These are phyloP conservation scores for Eublepharis macularius DNA, from an alignment of 2,113 vertebrate species.

Conservation along the genomic window DNA sequence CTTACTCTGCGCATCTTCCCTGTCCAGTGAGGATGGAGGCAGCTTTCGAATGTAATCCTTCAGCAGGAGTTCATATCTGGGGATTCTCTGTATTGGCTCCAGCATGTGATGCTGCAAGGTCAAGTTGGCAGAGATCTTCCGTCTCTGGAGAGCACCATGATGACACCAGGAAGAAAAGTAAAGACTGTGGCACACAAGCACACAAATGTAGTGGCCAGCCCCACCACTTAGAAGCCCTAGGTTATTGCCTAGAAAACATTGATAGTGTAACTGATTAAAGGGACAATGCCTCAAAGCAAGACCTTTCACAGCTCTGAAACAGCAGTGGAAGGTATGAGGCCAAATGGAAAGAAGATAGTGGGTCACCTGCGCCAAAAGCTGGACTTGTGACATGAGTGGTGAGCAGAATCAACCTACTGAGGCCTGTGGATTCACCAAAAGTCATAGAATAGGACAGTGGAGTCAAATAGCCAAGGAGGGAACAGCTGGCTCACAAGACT, in stretches of 20 bases:
- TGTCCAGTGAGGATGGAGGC: slow-evolving; percentile 75
- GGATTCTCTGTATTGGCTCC: slow-evolving; percentile 91
- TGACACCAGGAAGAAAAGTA: background rate
- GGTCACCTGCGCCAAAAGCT: too few species aligned
- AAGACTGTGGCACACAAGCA: background rate
- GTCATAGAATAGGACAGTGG: background rate
- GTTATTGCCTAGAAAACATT: background rate
- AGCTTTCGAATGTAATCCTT: slow-evolving; percentile 87
- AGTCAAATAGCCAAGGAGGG: background rate
- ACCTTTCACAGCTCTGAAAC: background rate
- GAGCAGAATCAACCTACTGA: background rate
- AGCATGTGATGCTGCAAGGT: slow-evolving; percentile 83
- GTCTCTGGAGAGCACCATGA: slow-evolving; percentile 68
- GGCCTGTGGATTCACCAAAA: background rate
- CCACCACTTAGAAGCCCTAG: background rate
- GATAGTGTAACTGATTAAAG: background rate
- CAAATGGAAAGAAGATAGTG: background rate
- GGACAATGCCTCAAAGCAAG: background rate
- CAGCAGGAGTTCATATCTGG: slow-evolving; percentile 88
- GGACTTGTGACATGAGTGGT: background rate
- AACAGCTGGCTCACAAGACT: background rate
- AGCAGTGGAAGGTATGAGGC: background rate
- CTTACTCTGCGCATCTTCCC: slow-evolving; percentile 80
- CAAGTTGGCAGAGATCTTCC: slow-evolving; percentile 78
- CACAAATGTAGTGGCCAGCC: background rate